Base-by-base conservation (phyloP, 2,113 vertebrate species). In the Lagopus muta region DNA sequence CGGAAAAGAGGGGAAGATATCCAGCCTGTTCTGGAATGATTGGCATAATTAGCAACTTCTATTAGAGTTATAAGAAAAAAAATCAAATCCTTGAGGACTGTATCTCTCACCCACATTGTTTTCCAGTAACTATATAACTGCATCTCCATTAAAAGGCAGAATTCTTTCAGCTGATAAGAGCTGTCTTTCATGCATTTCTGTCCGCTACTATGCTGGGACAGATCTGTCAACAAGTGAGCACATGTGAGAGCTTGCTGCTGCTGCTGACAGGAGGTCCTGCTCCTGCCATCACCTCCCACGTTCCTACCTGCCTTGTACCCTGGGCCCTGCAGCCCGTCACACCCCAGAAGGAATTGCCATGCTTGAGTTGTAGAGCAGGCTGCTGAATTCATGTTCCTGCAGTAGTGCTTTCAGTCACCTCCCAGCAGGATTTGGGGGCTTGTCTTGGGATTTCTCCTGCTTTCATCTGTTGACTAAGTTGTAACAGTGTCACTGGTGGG, bases 21-120 rank as follows among this genome's bases (percentile, higher is more conserved):
- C 17, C 30, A 67, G 40, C 50, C 36, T 45, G 0, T 58, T 94
- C 76, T 88, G 81, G 52, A 52, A 43, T 64, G 16, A 12, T 5
- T 72, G 12, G 47, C 69, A 69, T 81, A 94, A 90, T 75, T 74
- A 90, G n/a, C 34, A 69, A 34, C 21, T 81, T 16, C 91, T 43
- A 88, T 57, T 71, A 78, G 30, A 78, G 30, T 75, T 34, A 27
- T 19, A 72, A 43, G 69, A 69, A 83, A 69, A 83, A 81, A 94
- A 88, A 71, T 18, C 4, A 61, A 92, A 43, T 67, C 25, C 22
- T 93, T 40, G 28, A 78, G 54, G 45, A 77, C 69, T 50, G 4
- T 71, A 22, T n/a, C 18, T 19, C 21, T 81, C 76, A 57, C 28
- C 13, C 11, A 40, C 36, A 38, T 52, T 71, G 13, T 75, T 54